Evolutionary conservation across 2,888 invertebrate species (phyloP).

Genomic region (Calameuta idolon): DNA sequence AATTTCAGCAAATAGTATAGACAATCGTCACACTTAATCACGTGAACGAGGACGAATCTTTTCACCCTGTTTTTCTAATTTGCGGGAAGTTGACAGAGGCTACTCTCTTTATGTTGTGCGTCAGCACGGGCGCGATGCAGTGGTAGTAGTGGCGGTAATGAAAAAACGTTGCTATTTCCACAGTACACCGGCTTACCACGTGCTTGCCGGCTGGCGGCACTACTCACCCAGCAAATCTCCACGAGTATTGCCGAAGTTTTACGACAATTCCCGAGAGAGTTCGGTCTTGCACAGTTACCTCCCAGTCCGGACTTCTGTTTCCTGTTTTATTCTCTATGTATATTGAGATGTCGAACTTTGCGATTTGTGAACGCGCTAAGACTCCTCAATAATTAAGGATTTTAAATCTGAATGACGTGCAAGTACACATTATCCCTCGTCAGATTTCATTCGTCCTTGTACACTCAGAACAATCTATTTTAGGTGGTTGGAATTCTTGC

Average conservation of each 20-base stretch:
- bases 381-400: not conserved
- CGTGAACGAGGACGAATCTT: constrained; percentile 19
- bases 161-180: constrained; percentile 41
- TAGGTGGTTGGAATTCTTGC: not conserved
- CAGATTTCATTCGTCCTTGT: not conserved
- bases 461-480: not conserved
- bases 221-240: not conserved
- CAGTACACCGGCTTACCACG: constrained; percentile 43
- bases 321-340: not conserved
- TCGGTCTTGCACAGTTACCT: constrained; percentile 18
- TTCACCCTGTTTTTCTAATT: not conserved
- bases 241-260: constrained; percentile 11
- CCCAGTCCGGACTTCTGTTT: not conserved
- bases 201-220: constrained; percentile 46
- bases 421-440: not conserved
- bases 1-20: constrained; percentile 18
- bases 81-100: not conserved
- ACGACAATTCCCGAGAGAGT: constrained; percentile 13
- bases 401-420: not conserved
- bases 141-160: not conserved
- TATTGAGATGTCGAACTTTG: not conserved
- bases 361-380: not conserved
- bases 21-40: constrained; percentile 25
- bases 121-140: not conserved
- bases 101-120: not conserved